A percentile compares a stretch with the other conserved stretches of the same genome.
Conservation (phyloP, 2,113 vertebrate genomes). For the Aphyosemion australe region DNA sequence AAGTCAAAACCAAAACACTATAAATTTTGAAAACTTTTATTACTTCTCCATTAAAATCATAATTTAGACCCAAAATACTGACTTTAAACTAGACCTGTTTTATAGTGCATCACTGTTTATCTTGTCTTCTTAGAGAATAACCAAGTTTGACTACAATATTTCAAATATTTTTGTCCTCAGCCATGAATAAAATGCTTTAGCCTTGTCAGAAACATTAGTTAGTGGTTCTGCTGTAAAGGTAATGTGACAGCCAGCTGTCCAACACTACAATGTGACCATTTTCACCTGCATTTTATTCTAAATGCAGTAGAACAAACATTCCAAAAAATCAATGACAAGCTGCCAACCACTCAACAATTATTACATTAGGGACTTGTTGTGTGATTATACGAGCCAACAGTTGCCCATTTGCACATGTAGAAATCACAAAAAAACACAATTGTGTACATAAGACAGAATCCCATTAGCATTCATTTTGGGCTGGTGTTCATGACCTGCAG, state of each 20-base stretch:
- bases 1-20: too few species aligned
- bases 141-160: too few species aligned
- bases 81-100: too few species aligned
- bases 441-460: neutral
- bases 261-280: too few species aligned
- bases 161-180: too few species aligned
- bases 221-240: neutral
- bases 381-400: neutral
- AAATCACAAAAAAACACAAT: constrained; percentile 1
- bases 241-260: neutral
- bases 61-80: too few species aligned
- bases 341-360: constrained; percentile 10
- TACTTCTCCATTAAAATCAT: too few species aligned
- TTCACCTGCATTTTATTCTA: neutral
- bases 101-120: too few species aligned
- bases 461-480: constrained; percentile 1
- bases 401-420: neutral
- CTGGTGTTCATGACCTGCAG: constrained; percentile 4
- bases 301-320: neutral
- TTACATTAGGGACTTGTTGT: neutral
- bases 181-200: neutral
- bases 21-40: too few species aligned
- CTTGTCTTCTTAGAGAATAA: too few species aligned
- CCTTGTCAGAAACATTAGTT: neutral
- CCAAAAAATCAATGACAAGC: neutral